These are phyloP conservation scores for Nomada flava DNA, from an alignment of 2,888 invertebrate genomes.

Conservation along the genomic window DNA sequence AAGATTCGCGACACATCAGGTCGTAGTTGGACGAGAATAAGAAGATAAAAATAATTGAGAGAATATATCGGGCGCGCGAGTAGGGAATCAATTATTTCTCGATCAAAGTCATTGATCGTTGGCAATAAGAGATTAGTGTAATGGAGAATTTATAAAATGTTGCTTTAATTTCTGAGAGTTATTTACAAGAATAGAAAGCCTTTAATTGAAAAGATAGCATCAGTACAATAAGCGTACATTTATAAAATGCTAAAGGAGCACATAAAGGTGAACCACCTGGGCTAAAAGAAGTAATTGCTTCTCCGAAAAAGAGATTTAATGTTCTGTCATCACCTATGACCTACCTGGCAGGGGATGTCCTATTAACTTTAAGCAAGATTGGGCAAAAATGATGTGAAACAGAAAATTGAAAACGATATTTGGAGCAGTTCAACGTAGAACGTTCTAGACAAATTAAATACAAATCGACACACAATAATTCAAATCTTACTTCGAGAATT, in stretches of 20 bases:
- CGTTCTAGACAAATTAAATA: too few species aligned
- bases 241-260: not conserved
- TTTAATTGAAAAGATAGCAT: constrained; percentile 1
- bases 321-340: not conserved
- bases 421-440: too few species aligned
- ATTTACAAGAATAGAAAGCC: constrained; percentile 5
- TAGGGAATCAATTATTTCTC: too few species aligned
- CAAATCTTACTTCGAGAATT: too few species aligned
- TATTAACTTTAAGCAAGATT: not conserved
- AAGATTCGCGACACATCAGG: constrained; percentile 69
- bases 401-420: too few species aligned
- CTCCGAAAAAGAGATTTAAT: not conserved
- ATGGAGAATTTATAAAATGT: too few species aligned
- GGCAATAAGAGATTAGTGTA: too few species aligned
- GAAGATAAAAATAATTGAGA: not conserved
- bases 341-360: not conserved
- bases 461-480: too few species aligned
- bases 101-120: too few species aligned
- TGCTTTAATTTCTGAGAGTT: too few species aligned
- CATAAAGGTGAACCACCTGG: constrained; percentile 6
- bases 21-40: constrained; percentile 34
- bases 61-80: too few species aligned
- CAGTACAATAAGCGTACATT: not conserved
- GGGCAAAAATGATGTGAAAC: too few species aligned
- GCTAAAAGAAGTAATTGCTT: not conserved